phyloP scores from a whole-genome alignment of 2,797 vertebrate species.

The Pantherophis alleghaniensis region DNA sequence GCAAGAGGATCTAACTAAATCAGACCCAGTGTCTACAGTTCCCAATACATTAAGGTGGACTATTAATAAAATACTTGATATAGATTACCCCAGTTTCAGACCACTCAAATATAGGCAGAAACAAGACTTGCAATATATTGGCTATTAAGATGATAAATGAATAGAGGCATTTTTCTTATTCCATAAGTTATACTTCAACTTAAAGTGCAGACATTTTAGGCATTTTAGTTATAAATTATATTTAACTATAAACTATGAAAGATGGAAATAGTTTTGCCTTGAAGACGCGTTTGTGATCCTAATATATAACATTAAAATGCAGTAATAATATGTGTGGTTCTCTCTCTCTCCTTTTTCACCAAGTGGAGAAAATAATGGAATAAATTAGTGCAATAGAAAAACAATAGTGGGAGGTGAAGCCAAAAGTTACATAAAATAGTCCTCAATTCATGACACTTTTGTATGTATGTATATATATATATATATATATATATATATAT shows the following conservation, averaged over 20 bases:
- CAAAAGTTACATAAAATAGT: slow-evolving; percentile 44
- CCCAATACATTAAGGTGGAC: slow-evolving; percentile 1
- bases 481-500: too few relatives aligned
- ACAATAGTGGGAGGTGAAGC: slow-evolving; percentile 19
- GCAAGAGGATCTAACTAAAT: slow-evolving; percentile 21
- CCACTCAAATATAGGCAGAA: neutral
- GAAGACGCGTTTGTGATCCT: slow-evolving; percentile 47
- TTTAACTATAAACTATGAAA: slow-evolving; percentile 39
- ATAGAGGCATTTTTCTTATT: slow-evolving; percentile 27
- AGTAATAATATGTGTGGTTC: slow-evolving; percentile 21
- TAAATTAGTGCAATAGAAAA: slow-evolving; percentile 47
- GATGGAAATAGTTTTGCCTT: slow-evolving; percentile 42
- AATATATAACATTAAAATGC: slow-evolving; percentile 40
- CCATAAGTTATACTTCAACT: slow-evolving; percentile 33
- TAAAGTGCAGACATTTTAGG: slow-evolving; percentile 25
- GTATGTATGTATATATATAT: too few relatives aligned
- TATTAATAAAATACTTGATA: slow-evolving; percentile 1
- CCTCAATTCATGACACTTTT: slow-evolving; percentile 27
- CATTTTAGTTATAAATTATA: slow-evolving; percentile 53
- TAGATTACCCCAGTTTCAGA: neutral
- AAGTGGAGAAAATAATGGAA: slow-evolving; percentile 48
- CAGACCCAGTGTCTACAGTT: slow-evolving; percentile 20
- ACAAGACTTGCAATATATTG: neutral
- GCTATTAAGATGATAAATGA: slow-evolving; percentile 20
- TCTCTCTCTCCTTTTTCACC: slow-evolving; percentile 53